Conservation (phyloP, 2,113 vertebrate species). For the Prietella phreatophila region DNA sequence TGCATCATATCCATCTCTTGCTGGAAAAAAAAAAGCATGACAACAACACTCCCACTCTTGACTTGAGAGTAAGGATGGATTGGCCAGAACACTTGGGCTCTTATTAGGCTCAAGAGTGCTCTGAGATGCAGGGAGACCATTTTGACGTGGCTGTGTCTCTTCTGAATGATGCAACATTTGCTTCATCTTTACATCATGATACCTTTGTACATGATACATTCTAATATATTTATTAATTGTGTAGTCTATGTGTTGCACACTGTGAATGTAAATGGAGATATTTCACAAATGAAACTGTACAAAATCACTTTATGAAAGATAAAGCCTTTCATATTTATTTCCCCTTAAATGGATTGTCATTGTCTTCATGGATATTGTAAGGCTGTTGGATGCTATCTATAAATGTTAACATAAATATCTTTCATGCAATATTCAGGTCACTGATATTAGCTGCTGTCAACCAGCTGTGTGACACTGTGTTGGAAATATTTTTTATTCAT, state of each 20-base stretch:
- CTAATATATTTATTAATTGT: not conserved
- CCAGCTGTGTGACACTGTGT: not conserved
- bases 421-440: not conserved
- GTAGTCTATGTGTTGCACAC: not conserved
- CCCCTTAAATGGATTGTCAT: not conserved
- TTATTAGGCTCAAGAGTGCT: slow-evolving; percentile 5
- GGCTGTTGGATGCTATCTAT: not conserved
- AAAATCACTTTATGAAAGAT: not conserved
- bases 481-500: not conserved
- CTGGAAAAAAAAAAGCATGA: not conserved
- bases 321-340: not conserved
- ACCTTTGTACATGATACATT: not conserved
- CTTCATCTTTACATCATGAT: not conserved
- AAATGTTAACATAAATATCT: not conserved
- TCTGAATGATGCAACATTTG: slow-evolving; percentile 11
- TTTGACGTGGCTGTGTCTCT: slow-evolving; percentile 1
- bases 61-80: slow-evolving; percentile 1
- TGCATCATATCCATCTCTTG: not conserved
- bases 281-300: not conserved
- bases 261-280: not conserved
- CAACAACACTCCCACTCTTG: not conserved
- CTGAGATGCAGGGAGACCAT: slow-evolving; percentile 14
- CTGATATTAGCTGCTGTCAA: not conserved
- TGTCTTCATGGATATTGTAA: not conserved
- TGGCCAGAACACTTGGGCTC: not conserved